Evolutionary conservation across 2,888 invertebrate species (phyloP), one percentile per base, ranked within the genome.

Genomic region (Strigamia maritima): DNA sequence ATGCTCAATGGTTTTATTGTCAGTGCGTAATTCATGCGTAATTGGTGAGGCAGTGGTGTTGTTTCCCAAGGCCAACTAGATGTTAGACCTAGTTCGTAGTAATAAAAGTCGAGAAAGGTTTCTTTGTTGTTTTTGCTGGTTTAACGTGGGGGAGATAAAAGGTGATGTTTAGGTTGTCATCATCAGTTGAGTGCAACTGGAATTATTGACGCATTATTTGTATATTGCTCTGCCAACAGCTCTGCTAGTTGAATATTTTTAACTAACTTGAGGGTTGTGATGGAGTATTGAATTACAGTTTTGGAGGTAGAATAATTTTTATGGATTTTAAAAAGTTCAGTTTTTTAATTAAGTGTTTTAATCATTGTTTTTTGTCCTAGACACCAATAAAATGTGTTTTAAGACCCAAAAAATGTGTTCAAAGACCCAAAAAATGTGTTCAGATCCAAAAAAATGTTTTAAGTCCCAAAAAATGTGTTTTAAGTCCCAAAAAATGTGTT

Each of bases 1-100:
- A 49, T 49, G 49, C 49, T 49, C 49, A 49, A 49, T 49, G 49
- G 49, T 49, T 49, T 49, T 49, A 49, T 49, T 49, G 49, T 49
- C 49, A 49, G 49, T 49, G 49, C 49, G 49, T 49, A 49, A 49
- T 49, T 49, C 49, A 49, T n/a, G 49, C 49, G 49, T 49, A 49
- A 49, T 49, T 49, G 49, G 49, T 49, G 16, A n/a, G 49, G 49
- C 49, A n/a, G 16, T 49, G 49, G 14, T n/a, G 49, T n/a, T n/a
- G 16, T 49, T 49, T 49, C 49, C 49, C 49, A 49, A 49, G 49
- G 49, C 49, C 49, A 49, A n/a, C 16, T 31, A 49, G 49, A 49
- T 10, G 4, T 49, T 31, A 49, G 49, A 49, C 49, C 49, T 49
- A 49, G 14, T 49, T 49, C 2, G 2, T n/a, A 6, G 49, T 10